phyloP scores from a whole-genome alignment of 2,797 vertebrate genomes.

The Lophura swinhoii region DNA sequence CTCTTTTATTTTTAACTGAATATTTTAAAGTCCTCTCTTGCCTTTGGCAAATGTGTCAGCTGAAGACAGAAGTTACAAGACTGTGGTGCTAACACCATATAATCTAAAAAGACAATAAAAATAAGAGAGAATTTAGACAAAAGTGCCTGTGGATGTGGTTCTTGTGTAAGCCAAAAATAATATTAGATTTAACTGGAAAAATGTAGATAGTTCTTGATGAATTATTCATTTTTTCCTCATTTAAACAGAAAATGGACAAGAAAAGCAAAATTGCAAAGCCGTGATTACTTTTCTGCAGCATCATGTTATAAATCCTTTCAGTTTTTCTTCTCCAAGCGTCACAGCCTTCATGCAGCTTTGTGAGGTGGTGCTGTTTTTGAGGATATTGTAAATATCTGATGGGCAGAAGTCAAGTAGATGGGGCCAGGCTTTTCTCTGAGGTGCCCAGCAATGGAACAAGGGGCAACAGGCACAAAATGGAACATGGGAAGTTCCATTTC shows the following conservation, averaged over 20 bases:
- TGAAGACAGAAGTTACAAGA: neutral
- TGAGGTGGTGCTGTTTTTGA: neutral
- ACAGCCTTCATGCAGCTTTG: neutral
- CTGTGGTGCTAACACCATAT: neutral
- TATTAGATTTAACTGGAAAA: neutral
- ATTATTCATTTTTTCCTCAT: neutral
- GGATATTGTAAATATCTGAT: neutral
- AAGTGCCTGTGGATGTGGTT: neutral
- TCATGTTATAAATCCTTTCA: neutral
- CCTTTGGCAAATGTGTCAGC: neutral
- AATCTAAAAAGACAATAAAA: constrained; percentile 2
- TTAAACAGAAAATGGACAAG: neutral
- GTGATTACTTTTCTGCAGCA: neutral
- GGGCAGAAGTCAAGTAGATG: neutral
- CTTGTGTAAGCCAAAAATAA: neutral
- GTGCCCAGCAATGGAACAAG: neutral
- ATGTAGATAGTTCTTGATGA: neutral
- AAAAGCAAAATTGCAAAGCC: neutral
- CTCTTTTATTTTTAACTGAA: neutral
- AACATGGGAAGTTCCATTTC: neutral
- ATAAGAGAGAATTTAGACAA: neutral
- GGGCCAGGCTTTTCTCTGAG: neutral
- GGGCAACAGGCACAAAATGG: neutral
- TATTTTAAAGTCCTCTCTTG: neutral
- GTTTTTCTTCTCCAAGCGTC: neutral